These are phyloP conservation scores for Eublepharis macularius DNA, from an alignment of 2,113 vertebrate species.

Conservation along the genomic window DNA sequence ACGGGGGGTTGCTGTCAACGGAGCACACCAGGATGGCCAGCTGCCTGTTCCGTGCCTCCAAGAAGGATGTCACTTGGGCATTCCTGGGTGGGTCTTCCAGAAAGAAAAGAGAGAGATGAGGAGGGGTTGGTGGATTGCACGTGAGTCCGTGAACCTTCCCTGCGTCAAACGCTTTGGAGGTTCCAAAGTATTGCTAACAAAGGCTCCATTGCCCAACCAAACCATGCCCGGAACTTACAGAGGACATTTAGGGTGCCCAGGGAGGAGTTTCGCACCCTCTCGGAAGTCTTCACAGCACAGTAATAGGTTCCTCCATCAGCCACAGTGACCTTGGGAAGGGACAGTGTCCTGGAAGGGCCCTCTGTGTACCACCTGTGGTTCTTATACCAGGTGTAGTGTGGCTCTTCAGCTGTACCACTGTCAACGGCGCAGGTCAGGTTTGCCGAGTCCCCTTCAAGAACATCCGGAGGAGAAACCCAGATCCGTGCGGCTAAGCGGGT, in stretches of 20 bases:
- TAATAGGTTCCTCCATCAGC: slow-evolving; percentile 60
- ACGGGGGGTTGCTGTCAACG: slow-evolving; percentile 68
- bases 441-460: slow-evolving; percentile 60
- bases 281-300: slow-evolving; percentile 23
- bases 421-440: slow-evolving; percentile 69
- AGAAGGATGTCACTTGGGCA: slow-evolving; percentile 63
- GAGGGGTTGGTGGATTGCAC: background rate
- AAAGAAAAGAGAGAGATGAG: background rate
- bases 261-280: slow-evolving; percentile 46
- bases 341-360: background rate
- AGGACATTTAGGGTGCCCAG: slow-evolving; percentile 63
- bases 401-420: accelerated
- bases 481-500: slow-evolving; percentile 54
- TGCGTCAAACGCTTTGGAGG: accelerated
- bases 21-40: slow-evolving; percentile 66
- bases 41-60: slow-evolving; percentile 48
- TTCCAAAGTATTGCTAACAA: accelerated
- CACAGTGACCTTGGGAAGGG: background rate
- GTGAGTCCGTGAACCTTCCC: too few species aligned
- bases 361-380: slow-evolving; percentile 52
- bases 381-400: slow-evolving; percentile 72
- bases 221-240: slow-evolving; percentile 66
- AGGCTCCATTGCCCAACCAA: accelerated
- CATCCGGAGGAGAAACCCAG: slow-evolving; percentile 48
- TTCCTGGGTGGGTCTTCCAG: slow-evolving; percentile 68